Conservation (phyloP, 2,113 vertebrate genomes). For the Embiotoca jacksoni region DNA sequence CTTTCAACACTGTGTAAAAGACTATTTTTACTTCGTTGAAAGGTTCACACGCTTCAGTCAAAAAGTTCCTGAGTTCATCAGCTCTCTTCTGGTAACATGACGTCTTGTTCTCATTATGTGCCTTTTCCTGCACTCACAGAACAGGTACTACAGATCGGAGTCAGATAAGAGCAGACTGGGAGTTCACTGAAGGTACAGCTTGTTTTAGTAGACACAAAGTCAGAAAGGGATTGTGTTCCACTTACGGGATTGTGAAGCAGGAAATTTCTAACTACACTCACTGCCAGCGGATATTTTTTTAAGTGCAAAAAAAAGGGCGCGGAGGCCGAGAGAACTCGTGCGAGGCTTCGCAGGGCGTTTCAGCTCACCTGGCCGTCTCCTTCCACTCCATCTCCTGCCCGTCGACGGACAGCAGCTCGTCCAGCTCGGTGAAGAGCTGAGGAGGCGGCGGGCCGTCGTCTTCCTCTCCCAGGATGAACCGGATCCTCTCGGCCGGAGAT, state of each 20-base stretch:
- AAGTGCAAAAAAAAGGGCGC: background rate
- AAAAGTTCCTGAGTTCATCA: background rate
- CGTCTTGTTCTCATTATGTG: constrained; percentile 40
- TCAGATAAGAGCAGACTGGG: constrained; percentile 64
- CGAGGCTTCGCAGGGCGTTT: background rate
- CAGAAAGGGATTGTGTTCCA: constrained; percentile 47
- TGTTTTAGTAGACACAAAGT: constrained; percentile 56
- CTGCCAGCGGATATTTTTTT: too few relatives aligned
- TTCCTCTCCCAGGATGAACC: constrained; percentile 97
- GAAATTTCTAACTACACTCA: background rate
- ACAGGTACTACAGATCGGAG: constrained; percentile 48
- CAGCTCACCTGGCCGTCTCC: constrained; percentile 94
- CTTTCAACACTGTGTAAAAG: too few relatives aligned
- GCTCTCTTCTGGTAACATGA: background rate
- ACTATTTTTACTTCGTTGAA: background rate
- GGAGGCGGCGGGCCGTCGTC: constrained; percentile 94
- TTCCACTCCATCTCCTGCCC: constrained; percentile 99
- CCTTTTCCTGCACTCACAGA: constrained; percentile 64
- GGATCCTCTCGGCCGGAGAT: constrained; percentile 95
- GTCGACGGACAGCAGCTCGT: constrained; percentile 93
- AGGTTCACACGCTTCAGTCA: background rate
- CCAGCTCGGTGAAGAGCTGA: constrained; percentile 98
- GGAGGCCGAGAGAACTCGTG: background rate
- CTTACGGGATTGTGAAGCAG: constrained; percentile 30
- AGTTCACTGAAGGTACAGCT: constrained; percentile 54